phyloP scores from a whole-genome alignment of 2,797 vertebrate genomes.

The Anisognathus igniventris region DNA sequence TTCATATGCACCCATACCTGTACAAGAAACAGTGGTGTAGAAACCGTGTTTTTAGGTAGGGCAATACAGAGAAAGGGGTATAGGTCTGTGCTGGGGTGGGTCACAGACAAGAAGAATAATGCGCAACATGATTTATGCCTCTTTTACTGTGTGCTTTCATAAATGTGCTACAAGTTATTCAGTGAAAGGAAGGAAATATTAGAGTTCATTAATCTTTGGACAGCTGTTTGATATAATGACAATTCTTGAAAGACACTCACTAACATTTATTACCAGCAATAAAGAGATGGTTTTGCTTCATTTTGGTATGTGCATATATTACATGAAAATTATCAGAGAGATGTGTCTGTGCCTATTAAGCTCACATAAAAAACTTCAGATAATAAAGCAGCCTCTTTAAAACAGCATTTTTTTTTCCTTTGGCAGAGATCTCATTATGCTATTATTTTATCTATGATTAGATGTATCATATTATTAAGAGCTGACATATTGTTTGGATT shows the following conservation, averaged over 20 bases:
- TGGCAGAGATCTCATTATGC: background rate
- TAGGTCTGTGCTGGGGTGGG: background rate
- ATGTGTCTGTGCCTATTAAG: background rate
- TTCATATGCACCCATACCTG: background rate
- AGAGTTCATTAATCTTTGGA: background rate
- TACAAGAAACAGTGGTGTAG: background rate
- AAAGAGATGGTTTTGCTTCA: background rate
- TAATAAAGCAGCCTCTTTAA: background rate
- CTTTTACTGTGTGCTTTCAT: background rate
- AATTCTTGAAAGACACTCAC: background rate
- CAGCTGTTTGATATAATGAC: background rate
- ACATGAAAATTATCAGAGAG: background rate
- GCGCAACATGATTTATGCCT: background rate
- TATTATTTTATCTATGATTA: background rate
- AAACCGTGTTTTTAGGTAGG: background rate
- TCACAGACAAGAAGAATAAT: background rate
- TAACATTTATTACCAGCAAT: background rate
- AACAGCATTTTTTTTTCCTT: background rate
- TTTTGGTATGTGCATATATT: background rate
- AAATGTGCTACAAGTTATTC: background rate
- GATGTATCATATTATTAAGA: background rate
- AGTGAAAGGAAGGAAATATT: background rate
- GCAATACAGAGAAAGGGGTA: background rate
- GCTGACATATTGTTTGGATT: background rate
- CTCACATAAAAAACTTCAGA: background rate